phyloP scores from a whole-genome alignment of 2,113 vertebrate species.

The Mormyrus iriodes region DNA sequence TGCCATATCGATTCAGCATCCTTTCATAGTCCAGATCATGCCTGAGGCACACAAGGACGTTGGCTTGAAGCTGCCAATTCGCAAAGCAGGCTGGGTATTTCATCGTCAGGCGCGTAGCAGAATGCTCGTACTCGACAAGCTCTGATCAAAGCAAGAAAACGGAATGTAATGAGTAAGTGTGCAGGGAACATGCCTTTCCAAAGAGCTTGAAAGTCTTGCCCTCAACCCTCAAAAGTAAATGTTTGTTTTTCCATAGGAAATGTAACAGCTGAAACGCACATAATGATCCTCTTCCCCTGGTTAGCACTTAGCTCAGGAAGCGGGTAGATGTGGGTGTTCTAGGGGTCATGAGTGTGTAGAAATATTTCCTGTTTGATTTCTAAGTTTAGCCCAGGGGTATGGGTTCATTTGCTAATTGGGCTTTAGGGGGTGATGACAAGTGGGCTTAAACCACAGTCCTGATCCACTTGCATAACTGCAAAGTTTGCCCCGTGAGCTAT shows the following conservation, averaged over 20 bases:
- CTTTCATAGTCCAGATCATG: background rate
- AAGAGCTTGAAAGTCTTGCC: background rate
- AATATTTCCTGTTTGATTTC: background rate
- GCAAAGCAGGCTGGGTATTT: background rate
- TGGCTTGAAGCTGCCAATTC: background rate
- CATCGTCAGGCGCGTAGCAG: background rate
- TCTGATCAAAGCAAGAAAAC: background rate
- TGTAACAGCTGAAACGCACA: background rate
- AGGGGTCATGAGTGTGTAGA: background rate
- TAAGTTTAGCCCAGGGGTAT: background rate
- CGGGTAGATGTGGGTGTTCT: background rate
- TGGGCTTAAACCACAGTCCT: background rate
- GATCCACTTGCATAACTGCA: background rate
- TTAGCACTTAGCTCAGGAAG: background rate
- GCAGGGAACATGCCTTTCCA: background rate
- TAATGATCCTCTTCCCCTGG: background rate
- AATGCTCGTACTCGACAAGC: background rate
- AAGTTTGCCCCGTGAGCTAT: background rate
- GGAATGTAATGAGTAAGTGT: background rate
- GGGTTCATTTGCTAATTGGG: background rate
- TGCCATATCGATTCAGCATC: background rate
- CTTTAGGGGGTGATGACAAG: conserved; percentile 1
- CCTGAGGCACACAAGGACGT: background rate
- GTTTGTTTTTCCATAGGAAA: background rate
- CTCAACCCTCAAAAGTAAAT: background rate